Evolutionary conservation across 1,140 invertebrate genomes (phyloP).

Genomic region (Dendrolimus punctatus): DNA sequence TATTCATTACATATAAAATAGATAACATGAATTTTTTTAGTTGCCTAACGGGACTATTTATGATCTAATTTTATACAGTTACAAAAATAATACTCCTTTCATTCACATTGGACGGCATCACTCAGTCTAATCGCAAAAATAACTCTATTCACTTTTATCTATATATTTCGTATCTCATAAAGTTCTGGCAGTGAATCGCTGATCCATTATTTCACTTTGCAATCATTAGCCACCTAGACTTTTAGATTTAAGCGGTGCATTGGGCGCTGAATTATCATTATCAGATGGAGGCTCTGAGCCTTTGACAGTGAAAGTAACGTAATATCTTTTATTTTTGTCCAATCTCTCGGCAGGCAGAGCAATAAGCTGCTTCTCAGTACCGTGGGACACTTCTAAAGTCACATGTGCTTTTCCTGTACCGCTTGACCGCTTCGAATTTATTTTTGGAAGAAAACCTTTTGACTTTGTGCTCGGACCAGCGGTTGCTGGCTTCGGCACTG

Average conservation of each 20-base stretch:
- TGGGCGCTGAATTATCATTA: slow-evolving; percentile 49
- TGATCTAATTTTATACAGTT: slow-evolving; percentile 1
- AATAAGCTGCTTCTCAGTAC: slow-evolving; percentile 86
- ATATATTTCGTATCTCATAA: too few species aligned
- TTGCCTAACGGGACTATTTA: too few species aligned
- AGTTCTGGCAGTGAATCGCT: slow-evolving; percentile 16
- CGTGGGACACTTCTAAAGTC: slow-evolving; percentile 84
- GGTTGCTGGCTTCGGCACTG: slow-evolving; percentile 77
- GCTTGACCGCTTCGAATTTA: slow-evolving; percentile 67
- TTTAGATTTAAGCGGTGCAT: slow-evolving; percentile 27
- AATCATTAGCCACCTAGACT: slow-evolving; percentile 32
- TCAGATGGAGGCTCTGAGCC: slow-evolving; percentile 72
- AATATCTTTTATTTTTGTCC: slow-evolving; percentile 90
- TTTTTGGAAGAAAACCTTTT: slow-evolving; percentile 74
- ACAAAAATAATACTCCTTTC: slow-evolving; percentile 19
- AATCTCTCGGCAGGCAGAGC: slow-evolving; percentile 87
- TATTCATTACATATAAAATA: too few species aligned
- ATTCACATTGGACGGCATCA: slow-evolving; percentile 14
- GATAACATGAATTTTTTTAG: too few species aligned
- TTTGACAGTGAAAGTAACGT: slow-evolving; percentile 91
- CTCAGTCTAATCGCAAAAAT: slow-evolving; percentile 18
- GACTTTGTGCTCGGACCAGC: slow-evolving; percentile 42
- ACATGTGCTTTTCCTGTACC: slow-evolving; percentile 68
- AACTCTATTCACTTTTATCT: too few species aligned
- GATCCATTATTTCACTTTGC: slow-evolving; percentile 3